Evolutionary conservation across 1,140 invertebrate species (phyloP).

Genomic region (Belonocnema kinseyi): DNA sequence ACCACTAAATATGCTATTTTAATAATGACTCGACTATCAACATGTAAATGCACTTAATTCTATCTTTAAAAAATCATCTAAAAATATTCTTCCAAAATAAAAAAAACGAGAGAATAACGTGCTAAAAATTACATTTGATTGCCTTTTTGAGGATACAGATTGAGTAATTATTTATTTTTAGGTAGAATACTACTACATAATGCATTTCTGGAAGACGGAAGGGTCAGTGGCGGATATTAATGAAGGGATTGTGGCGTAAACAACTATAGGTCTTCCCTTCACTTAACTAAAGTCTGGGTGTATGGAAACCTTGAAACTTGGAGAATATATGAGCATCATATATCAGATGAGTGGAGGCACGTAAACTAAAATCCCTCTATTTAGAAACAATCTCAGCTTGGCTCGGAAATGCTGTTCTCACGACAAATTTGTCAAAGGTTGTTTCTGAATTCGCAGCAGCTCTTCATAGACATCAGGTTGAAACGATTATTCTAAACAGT

Average conservation of each 20-base stretch:
- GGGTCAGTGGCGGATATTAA: constrained; percentile 28
- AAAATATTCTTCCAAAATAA: too few relatives aligned
- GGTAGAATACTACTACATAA: neutral
- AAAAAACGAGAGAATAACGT: neutral
- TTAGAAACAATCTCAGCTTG: constrained; percentile 31
- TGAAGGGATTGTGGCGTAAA: constrained; percentile 27
- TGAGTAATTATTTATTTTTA: neutral
- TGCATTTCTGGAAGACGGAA: constrained; percentile 2
- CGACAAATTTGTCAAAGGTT: constrained; percentile 23
- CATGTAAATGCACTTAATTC: too few relatives aligned
- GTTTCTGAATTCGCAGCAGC: constrained; percentile 9
- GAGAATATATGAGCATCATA: constrained; percentile 28
- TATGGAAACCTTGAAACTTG: constrained; percentile 16
- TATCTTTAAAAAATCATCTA: too few relatives aligned
- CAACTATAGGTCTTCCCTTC: constrained; percentile 27
- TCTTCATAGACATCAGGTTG: constrained; percentile 1
- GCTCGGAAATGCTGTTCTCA: constrained; percentile 23
- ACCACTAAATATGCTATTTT: too few relatives aligned
- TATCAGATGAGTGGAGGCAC: constrained; percentile 22
- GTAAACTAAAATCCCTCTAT: constrained; percentile 27
- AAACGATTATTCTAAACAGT: constrained; percentile 25
- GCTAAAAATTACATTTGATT: too few relatives aligned
- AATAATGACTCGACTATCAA: too few relatives aligned
- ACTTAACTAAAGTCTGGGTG: constrained; percentile 19
- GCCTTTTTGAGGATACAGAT: neutral